phyloP scores from a whole-genome alignment of 2,888 invertebrate genomes.

The Coleophora flavipennella region DNA sequence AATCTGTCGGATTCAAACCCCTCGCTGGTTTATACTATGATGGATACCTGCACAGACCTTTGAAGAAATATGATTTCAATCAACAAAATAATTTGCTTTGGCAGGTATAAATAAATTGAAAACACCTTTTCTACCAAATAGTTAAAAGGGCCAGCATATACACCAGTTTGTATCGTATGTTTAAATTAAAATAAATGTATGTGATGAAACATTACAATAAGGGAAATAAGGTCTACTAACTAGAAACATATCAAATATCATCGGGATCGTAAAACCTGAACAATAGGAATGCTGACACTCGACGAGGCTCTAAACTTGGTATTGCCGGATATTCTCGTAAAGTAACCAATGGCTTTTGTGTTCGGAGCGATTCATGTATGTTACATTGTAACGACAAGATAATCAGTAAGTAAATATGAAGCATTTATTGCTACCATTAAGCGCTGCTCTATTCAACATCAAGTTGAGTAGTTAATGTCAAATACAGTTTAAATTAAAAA shows the following conservation, averaged over 20 bases:
- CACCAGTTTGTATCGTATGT: too few species aligned
- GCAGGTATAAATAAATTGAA: too few species aligned
- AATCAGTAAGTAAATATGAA: conserved; percentile 31
- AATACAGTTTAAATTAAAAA: too few species aligned
- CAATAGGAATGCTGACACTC: conserved; percentile 44
- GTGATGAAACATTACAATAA: too few species aligned
- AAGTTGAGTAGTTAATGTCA: too few species aligned
- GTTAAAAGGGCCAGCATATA: too few species aligned
- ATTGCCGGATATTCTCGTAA: conserved; percentile 52
- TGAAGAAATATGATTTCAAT: conserved; percentile 38
- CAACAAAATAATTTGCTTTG: conserved; percentile 26
- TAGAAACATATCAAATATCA: conserved; percentile 21
- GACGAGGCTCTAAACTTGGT: conserved; percentile 50
- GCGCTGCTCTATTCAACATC: too few species aligned
- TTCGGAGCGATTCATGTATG: conserved; percentile 28
- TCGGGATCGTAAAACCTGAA: conserved; percentile 43
- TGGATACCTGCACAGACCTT: conserved; percentile 48
- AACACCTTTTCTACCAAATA: too few species aligned
- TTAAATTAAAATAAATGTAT: too few species aligned
- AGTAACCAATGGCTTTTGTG: conserved; percentile 45
- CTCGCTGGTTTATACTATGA: conserved; percentile 62
- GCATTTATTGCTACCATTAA: too few species aligned
- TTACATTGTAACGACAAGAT: conserved; percentile 42
- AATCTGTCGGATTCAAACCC: conserved; percentile 44
- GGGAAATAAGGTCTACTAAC: too few species aligned